Evolutionary conservation across 2,113 vertebrate genomes (phyloP), one percentile per base, ranked within the genome.

Genomic region (Sander vitreus): DNA sequence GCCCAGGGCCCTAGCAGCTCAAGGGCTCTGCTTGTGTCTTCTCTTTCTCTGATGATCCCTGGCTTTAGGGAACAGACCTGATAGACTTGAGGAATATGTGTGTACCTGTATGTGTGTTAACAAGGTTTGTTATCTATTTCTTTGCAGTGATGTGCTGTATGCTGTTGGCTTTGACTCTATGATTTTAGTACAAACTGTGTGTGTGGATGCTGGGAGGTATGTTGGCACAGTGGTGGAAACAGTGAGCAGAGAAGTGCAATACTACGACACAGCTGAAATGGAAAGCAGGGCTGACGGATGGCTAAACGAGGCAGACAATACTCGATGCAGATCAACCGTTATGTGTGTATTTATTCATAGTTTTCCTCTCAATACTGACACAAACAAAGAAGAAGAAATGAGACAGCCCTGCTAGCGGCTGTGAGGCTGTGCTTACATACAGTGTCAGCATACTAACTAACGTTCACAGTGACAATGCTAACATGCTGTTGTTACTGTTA

Each of bases 21-120:
- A 88, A 79, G 83, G 86, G 90, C 80, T 78, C 70, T 47, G 25
- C 43, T 25, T 85, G 80, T 84, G 85, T 91, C 85, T 91, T 91
- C 81, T 81, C 69, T 83, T 64, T 72, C 85, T 88, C 67, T 86
- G 79, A 92, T 89, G 73, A 83, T 57, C 76, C 5, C 47, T 73
- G 65, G 89, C 70, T 82, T 76, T 50, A 14, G 70, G 88, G 64
- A 84, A 67, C 48, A 68, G 48, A 87, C 58, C n/a, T 74, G 68
- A 87, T 59, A 59, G 60, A 68, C 74, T 33, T 39, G 23, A 48
- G 27, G 39, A 59, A 66, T 27, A 27, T 66, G 54, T 54, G 54
- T 3, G 12, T 19, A 21, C 21, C 19, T 72, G 33, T 12, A n/a
- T 75, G 63, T 77, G 47, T 69, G 27, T 48, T 74, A 78, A 73